A percentile compares a stretch with the other conserved stretches of the same genome.
Conservation (phyloP, 2,888 invertebrate species). For the Rhamnusium bicolor region DNA sequence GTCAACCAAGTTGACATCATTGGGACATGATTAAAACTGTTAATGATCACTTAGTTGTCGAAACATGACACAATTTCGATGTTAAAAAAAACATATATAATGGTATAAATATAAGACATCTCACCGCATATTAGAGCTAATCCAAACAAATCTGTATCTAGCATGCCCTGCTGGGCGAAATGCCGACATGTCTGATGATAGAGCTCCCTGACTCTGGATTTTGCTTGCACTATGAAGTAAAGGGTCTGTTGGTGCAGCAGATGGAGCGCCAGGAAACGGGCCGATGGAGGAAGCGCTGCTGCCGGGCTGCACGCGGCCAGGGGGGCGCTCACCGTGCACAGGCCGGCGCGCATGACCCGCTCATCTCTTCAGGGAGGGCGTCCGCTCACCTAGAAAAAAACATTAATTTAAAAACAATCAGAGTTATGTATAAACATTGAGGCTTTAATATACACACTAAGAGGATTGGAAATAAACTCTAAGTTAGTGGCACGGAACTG, state of each 20-base stretch:
- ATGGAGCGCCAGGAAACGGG: conserved; percentile 78
- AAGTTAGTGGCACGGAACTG: too few relatives aligned
- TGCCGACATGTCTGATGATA: conserved; percentile 86
- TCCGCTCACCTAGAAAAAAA: conserved; percentile 63
- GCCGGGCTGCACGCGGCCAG: conserved; percentile 81
- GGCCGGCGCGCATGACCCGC: conserved; percentile 76
- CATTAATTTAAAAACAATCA: too few relatives aligned
- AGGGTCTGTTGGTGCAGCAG: conserved; percentile 77
- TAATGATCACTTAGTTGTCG: too few relatives aligned
- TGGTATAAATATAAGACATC: conserved; percentile 54
- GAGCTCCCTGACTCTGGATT: conserved; percentile 88
- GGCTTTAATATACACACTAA: too few relatives aligned
- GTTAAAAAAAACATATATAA: neutral
- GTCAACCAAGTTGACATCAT: too few relatives aligned
- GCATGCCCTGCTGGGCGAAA: conserved; percentile 86
- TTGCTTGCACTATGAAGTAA: conserved; percentile 80
- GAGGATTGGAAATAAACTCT: too few relatives aligned
- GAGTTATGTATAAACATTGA: too few relatives aligned
- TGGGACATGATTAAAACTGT: too few relatives aligned
- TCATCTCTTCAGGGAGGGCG: conserved; percentile 70
- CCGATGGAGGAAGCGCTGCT: conserved; percentile 76
- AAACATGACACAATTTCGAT: neutral
- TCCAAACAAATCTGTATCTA: conserved; percentile 89
- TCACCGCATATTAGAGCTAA: conserved; percentile 88
- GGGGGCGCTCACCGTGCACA: conserved; percentile 88